Conservation (phyloP, 2,888 invertebrate species). For the Bibio marci region DNA sequence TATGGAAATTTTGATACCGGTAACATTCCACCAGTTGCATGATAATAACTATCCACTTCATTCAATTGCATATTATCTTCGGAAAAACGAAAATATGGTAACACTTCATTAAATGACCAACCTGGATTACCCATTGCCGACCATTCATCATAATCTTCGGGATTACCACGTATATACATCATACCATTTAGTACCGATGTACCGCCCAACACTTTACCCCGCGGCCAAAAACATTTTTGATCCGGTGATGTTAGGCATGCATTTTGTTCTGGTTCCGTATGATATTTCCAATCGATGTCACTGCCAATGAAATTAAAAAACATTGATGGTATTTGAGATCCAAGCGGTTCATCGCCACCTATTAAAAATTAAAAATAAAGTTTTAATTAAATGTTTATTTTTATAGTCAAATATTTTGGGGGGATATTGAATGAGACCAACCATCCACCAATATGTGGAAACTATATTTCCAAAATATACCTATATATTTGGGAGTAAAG, state of each 20-base stretch:
- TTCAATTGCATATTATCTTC: conserved; percentile 61
- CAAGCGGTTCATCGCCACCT: conserved; percentile 75
- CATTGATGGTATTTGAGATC: conserved; percentile 78
- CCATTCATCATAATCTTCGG: conserved; percentile 79
- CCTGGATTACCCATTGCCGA: conserved; percentile 69
- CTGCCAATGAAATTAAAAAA: conserved; percentile 74
- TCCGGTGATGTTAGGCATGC: conserved; percentile 59
- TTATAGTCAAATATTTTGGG: neutral
- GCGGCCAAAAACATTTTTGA: conserved; percentile 64
- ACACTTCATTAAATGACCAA: conserved; percentile 77
- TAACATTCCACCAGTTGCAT: conserved; percentile 58
- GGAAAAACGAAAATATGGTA: conserved; percentile 78
- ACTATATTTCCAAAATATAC: too few species aligned
- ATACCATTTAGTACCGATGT: conserved; percentile 90
- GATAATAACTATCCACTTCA: conserved; percentile 58
- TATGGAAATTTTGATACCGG: conserved; percentile 71
- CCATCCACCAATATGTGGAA: too few species aligned
- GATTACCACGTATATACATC: conserved; percentile 80
- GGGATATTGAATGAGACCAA: too few species aligned
- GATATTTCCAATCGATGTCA: conserved; percentile 76
- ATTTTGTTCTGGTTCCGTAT: conserved; percentile 62
- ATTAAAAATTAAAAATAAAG: too few species aligned
- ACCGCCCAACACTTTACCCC: conserved; percentile 79
- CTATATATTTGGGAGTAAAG: too few species aligned
- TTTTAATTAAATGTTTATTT: conserved; percentile 2